phyloP scores from a whole-genome alignment of 2,113 vertebrate species.

The Dicerorhinus sumatrensis region DNA sequence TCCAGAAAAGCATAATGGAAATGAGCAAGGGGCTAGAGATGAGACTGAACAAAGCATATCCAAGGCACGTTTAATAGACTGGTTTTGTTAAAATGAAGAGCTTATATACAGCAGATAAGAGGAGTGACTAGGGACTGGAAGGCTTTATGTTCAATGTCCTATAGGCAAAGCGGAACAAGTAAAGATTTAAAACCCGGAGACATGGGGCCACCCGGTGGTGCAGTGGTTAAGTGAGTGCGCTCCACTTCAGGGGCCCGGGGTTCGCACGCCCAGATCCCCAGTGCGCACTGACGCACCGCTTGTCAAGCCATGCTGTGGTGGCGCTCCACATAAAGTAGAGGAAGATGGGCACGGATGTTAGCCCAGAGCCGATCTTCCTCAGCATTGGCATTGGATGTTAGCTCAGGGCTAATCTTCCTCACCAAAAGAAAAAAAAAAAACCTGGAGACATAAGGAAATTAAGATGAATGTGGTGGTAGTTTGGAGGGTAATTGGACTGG shows the following conservation, averaged over 20 bases:
- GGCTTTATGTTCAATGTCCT: neutral
- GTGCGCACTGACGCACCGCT: too few species aligned
- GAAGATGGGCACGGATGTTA: too few species aligned
- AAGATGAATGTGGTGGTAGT: neutral
- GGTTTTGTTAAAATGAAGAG: constrained; percentile 38
- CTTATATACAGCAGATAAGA: neutral
- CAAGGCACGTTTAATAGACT: neutral
- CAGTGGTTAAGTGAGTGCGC: too few species aligned
- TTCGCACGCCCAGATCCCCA: too few species aligned
- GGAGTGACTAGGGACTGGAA: neutral
- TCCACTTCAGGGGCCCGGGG: too few species aligned
- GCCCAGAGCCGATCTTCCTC: too few species aligned
- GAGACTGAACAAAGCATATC: constrained; percentile 1
- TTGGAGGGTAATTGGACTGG: constrained; percentile 1
- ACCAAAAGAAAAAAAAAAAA: neutral
- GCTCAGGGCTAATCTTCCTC: too few species aligned
- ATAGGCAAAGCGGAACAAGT: neutral
- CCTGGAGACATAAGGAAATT: neutral
- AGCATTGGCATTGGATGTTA: too few species aligned
- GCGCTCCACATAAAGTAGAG: too few species aligned
- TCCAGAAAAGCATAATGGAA: neutral
- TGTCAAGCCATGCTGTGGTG: too few species aligned
- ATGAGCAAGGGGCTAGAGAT: neutral
- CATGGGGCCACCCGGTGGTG: too few species aligned
- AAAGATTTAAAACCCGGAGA: neutral